Percentiles rank a stretch among this genome's conserved stretches.
Evolutionary conservation across 2,888 invertebrate genomes (phyloP).

Genomic region (Drepana falcataria): DNA sequence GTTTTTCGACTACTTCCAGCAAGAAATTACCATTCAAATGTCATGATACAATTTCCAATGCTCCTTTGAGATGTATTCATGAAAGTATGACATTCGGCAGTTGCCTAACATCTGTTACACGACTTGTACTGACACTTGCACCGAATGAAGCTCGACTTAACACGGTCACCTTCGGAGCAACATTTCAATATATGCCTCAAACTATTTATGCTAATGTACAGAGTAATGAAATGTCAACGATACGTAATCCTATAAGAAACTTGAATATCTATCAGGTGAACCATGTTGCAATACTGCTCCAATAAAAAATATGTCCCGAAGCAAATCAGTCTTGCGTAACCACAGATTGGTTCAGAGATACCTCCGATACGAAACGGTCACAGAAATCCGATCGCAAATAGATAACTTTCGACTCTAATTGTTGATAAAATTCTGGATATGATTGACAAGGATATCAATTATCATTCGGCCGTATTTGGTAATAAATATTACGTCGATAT

Average conservation of each 20-base stretch:
- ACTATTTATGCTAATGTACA: constrained; percentile 56
- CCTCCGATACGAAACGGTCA: constrained; percentile 10
- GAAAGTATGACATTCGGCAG: neutral
- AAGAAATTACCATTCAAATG: neutral
- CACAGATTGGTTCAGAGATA: constrained; percentile 19
- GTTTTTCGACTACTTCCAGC: neutral
- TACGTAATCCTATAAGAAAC: constrained; percentile 43
- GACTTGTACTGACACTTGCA: constrained; percentile 9
- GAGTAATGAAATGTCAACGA: constrained; percentile 55
- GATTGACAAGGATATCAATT: constrained; percentile 48
- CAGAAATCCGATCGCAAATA: constrained; percentile 21
- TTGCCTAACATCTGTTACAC: neutral
- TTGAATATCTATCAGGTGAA: constrained; percentile 36
- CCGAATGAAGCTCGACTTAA: constrained; percentile 17
- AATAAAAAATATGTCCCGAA: constrained; percentile 42
- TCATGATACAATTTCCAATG: neutral
- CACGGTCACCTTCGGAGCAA: constrained; percentile 30
- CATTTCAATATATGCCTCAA: constrained; percentile 34
- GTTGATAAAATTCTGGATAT: constrained; percentile 35
- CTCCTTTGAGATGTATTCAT: neutral
- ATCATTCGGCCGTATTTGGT: constrained; percentile 18
- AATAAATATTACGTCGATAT: constrained; percentile 5
- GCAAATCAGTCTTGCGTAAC: constrained; percentile 42
- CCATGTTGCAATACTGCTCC: constrained; percentile 47
- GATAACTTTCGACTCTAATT: constrained; percentile 31